Base-by-base conservation (phyloP, 2,113 vertebrate genomes). In the Stercorarius parasiticus region DNA sequence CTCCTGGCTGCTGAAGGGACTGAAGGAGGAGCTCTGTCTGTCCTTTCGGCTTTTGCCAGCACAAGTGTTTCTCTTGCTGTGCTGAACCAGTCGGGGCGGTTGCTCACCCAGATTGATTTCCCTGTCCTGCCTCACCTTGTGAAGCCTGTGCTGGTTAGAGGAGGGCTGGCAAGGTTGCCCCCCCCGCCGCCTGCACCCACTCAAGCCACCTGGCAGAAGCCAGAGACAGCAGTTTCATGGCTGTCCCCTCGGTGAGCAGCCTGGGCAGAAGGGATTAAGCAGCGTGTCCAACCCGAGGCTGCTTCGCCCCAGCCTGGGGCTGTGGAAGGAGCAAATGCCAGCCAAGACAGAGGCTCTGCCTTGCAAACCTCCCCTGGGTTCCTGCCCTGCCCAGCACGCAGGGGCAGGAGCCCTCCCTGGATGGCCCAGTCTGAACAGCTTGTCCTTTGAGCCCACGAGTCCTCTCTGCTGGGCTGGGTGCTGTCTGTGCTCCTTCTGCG, bases 91-190 rank as follows among this genome's bases (percentile, higher is more conserved):
- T 91, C 0, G 0, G 94, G 65, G 86, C 8, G 0, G 94, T 95
- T 87, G 47, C 32, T 93, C 29, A 5, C 52, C 12, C 15, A 10
- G 72, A 11, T 62, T 52, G 50, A 42, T 90, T 90, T 89, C 50
- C 77, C 42, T 0, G 0, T 18, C 52, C 29, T 0, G 4, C 76
- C 42, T 83, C 0, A 0, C 50, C 52, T 61, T n/a, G 55, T 9
- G 45, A 40, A 55, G 81, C 29, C 47, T 64, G 34, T 77, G 62
- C 43, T 0, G 1, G 66, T 73, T 65, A 10, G 53, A 52, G 83
- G 67, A 92, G 77, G 42, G 81, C 50, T 10, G 64, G 69, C 58
- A 42, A 21, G 72, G 72, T 76, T 13, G 40, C 73, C 36, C 22
- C 36, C 22, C n/a, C 32, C 0, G 1, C 58, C 9, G 20, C 16